Evolutionary conservation across 2,113 vertebrate species (phyloP).

Genomic region (Ptychochromis oligacanthus): DNA sequence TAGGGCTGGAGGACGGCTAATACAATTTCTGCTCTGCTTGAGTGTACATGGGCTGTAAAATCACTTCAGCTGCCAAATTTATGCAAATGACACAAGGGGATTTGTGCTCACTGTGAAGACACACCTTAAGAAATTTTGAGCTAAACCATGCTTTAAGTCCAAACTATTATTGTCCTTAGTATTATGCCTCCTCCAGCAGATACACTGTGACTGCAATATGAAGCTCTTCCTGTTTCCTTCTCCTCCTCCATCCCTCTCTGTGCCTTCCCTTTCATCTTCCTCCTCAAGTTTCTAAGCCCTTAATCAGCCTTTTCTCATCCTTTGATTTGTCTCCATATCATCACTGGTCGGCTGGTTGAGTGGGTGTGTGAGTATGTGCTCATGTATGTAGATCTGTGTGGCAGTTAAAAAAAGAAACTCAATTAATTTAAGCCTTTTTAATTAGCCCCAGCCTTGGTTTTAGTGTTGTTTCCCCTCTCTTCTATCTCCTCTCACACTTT

Average conservation of each 20-base stretch:
- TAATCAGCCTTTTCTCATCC: conserved; percentile 44
- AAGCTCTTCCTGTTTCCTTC: not conserved
- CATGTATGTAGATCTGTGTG: conserved; percentile 7
- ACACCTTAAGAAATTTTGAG: not conserved
- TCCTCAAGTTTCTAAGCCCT: conserved; percentile 34
- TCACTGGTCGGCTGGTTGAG: not conserved
- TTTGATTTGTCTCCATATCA: conserved; percentile 24
- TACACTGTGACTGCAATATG: not conserved
- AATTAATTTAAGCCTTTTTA: conserved; percentile 49
- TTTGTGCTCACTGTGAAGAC: not conserved
- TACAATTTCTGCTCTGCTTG: no score
- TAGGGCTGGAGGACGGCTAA: no score
- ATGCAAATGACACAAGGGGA: no score
- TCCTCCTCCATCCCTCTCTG: not conserved
- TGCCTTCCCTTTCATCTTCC: conserved; percentile 33
- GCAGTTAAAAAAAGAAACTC: conserved; percentile 45
- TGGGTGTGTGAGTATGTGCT: not conserved
- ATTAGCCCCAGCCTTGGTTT: conserved; percentile 28
- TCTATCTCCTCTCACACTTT: not conserved
- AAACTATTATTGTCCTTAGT: not conserved
- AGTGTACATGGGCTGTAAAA: no score
- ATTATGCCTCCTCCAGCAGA: not conserved
- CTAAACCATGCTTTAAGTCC: not conserved
- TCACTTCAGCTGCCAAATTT: no score
- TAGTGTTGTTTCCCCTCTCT: conserved; percentile 8